These are phyloP conservation scores for Linnaemya tessellans DNA, from an alignment of 2,888 invertebrate genomes.

Conservation along the genomic window DNA sequence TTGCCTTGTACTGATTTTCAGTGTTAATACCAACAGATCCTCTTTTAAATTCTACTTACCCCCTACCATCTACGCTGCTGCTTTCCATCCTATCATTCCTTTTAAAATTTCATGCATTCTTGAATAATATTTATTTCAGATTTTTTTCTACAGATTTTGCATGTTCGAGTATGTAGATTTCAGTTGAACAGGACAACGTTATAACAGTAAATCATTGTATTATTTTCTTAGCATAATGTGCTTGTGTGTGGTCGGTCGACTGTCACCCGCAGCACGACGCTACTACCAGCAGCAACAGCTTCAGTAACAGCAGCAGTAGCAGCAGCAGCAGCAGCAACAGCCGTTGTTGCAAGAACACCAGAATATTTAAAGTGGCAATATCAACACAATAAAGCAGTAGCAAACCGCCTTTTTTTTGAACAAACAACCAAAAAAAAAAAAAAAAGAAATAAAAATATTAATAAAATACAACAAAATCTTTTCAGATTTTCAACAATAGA, in stretches of 20 bases:
- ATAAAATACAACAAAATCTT: conserved; percentile 56
- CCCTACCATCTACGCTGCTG: conserved; percentile 27
- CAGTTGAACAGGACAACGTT: conserved; percentile 66
- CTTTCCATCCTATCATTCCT: conserved; percentile 11
- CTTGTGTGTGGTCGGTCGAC: conserved; percentile 70
- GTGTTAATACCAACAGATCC: too few species aligned
- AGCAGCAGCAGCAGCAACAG: conserved; percentile 38
- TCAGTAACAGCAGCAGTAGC: not conserved
- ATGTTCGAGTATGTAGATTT: conserved; percentile 15
- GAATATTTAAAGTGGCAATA: conserved; percentile 70
- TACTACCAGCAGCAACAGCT: conserved; percentile 43
- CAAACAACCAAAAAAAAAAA: conserved; percentile 18
- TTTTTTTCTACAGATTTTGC: conserved; percentile 17
- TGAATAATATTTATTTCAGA: conserved; percentile 27
- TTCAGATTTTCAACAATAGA: conserved; percentile 65
- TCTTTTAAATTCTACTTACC: too few species aligned
- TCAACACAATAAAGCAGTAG: conserved; percentile 68
- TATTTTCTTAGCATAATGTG: conserved; percentile 48
- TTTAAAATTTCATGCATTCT: conserved; percentile 66
- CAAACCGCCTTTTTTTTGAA: conserved; percentile 60
- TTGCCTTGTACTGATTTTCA: too few species aligned
- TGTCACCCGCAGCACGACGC: conserved; percentile 68
- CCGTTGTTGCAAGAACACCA: conserved; percentile 58
- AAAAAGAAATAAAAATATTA: not conserved
- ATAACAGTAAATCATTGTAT: conserved; percentile 71